These are phyloP conservation scores for Nettapus auritus DNA, from an alignment of 2,113 vertebrate genomes.

Conservation along the genomic window DNA sequence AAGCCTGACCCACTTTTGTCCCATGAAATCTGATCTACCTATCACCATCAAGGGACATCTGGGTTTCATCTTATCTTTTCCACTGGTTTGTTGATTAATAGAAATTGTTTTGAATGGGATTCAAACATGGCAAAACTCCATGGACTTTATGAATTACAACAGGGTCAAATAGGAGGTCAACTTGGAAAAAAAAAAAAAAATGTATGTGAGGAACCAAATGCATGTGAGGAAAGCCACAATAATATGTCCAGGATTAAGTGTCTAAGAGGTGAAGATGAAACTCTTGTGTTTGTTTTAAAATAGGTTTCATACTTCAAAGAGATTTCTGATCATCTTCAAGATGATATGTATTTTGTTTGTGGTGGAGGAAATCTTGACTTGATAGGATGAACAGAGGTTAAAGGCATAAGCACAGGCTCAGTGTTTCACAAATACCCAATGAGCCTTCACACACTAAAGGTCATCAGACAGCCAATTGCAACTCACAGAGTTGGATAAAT, in stretches of 20 bases:
- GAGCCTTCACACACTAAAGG: neutral
- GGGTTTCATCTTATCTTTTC: constrained; percentile 78
- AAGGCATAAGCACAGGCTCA: neutral
- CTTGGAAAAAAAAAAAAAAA: neutral
- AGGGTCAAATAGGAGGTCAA: constrained; percentile 56
- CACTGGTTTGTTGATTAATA: constrained; percentile 66
- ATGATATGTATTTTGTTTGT: neutral
- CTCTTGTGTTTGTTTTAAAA: neutral
- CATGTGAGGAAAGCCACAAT: neutral
- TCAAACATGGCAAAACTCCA: constrained; percentile 64
- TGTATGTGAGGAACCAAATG: neutral
- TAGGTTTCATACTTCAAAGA: neutral
- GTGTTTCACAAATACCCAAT: neutral
- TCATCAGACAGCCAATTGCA: neutral
- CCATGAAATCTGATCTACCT: constrained; percentile 67
- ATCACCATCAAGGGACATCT: constrained; percentile 70
- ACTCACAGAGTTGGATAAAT: neutral
- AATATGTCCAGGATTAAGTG: neutral
- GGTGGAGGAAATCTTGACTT: neutral
- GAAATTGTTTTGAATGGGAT: constrained; percentile 72
- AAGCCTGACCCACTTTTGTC: constrained; percentile 58
- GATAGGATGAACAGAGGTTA: neutral
- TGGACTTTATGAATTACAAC: constrained; percentile 58
- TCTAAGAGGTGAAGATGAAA: constrained; percentile 34
- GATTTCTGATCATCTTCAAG: constrained; percentile 7